These are phyloP conservation scores for Poecilia picta DNA, from an alignment of 2,797 vertebrate species.

Conservation along the genomic window DNA sequence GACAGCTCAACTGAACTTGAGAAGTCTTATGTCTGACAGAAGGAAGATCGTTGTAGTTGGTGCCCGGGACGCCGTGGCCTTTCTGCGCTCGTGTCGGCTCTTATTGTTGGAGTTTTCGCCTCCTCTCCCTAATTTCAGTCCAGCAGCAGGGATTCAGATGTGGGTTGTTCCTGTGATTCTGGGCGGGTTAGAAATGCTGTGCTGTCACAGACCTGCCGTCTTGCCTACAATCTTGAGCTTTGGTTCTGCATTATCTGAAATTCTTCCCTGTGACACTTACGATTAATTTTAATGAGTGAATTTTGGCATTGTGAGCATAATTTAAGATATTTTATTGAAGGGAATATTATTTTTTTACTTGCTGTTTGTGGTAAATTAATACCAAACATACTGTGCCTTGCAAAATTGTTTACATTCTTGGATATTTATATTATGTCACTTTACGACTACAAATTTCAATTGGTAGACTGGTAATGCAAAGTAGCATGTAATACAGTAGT, in stretches of 20 bases:
- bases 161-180: constrained; percentile 18
- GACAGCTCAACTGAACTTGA: constrained; percentile 78
- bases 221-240: constrained; percentile 47
- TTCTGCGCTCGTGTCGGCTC: constrained; percentile 34
- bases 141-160: neutral
- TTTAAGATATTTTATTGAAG: constrained; percentile 15
- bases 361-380: neutral
- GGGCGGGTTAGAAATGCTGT: constrained; percentile 33
- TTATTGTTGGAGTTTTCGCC: constrained; percentile 4
- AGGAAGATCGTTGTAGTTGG: constrained; percentile 61
- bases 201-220: constrained; percentile 51
- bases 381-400: neutral
- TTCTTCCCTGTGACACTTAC: constrained; percentile 12
- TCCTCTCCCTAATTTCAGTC: constrained; percentile 8
- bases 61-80: constrained; percentile 27
- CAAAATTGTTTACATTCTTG: neutral
- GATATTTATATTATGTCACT: neutral
- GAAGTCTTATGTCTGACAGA: constrained; percentile 66
- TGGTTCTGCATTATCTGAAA: constrained; percentile 36
- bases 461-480: neutral
- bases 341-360: neutral
- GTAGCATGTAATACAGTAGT: neutral
- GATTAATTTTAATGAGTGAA: neutral
- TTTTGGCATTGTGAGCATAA: constrained; percentile 56
- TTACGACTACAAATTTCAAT: neutral